These are phyloP conservation scores for Acromyrmex heyeri DNA, from an alignment of 1,140 invertebrate species.

Conservation along the genomic window DNA sequence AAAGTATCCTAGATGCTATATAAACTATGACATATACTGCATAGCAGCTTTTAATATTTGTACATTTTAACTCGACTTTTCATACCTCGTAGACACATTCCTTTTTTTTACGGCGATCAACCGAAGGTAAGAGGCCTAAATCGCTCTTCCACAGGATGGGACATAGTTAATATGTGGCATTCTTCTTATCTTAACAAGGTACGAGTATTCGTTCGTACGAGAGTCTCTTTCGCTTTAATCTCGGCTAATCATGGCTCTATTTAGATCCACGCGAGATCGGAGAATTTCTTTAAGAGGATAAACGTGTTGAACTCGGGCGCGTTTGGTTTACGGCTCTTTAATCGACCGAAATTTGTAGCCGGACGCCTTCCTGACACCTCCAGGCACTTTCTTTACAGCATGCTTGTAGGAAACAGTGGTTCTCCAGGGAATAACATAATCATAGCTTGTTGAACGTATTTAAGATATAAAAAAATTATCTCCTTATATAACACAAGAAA, in stretches of 20 bases:
- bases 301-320: constrained; percentile 80
- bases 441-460: constrained; percentile 20
- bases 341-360: constrained; percentile 81
- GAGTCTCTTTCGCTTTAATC: constrained; percentile 60
- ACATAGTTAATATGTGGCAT: constrained; percentile 80
- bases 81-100: not conserved
- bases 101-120: constrained; percentile 47
- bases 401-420: constrained; percentile 40
- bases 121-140: constrained; percentile 57
- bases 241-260: constrained; percentile 81
- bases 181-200: constrained; percentile 81
- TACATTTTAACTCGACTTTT: constrained; percentile 16
- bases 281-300: constrained; percentile 82
- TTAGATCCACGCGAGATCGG: constrained; percentile 74
- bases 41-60: constrained; percentile 2
- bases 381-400: constrained; percentile 50
- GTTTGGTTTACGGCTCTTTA: constrained; percentile 79
- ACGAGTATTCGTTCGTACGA: constrained; percentile 70
- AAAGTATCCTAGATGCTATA: not conserved
- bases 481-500: not conserved
- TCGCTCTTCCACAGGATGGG: constrained; percentile 69
- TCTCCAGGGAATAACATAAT: constrained; percentile 41
- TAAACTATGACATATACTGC: not conserved
- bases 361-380: constrained; percentile 67
- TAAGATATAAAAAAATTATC: constrained; percentile 4